Conservation (phyloP, 2,797 vertebrate species). For the Pangasius sanitwongsei region DNA sequence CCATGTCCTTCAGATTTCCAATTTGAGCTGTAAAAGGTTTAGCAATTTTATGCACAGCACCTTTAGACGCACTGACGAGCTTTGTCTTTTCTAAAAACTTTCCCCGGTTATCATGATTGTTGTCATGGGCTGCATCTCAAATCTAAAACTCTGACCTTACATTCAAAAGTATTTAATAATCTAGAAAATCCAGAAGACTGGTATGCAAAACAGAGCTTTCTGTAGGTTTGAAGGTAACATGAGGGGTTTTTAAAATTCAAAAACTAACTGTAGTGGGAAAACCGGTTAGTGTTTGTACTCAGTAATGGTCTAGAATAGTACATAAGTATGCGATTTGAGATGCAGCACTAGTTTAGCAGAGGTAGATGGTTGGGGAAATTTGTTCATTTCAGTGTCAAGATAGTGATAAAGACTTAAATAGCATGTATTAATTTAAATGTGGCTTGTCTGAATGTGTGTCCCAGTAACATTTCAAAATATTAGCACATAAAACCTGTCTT, state of each 20-base stretch:
- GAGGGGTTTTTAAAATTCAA: not conserved
- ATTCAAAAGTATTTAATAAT: not conserved
- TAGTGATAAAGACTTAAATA: no score
- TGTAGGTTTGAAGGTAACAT: not conserved
- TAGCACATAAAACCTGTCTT: no score
- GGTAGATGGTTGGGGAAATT: not conserved
- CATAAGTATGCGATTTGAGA: not conserved
- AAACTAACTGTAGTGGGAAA: not conserved
- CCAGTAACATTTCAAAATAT: no score
- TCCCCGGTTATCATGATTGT: not conserved
- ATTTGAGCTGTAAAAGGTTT: not conserved
- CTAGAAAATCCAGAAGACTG: not conserved
- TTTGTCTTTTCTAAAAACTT: not conserved
- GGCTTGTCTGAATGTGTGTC: no score
- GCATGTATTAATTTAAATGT: no score
- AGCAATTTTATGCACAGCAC: not conserved
- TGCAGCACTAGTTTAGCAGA: not conserved
- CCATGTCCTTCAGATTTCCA: not conserved
- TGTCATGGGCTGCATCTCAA: not conserved
- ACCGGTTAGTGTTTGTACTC: not conserved
- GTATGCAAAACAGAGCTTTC: not conserved
- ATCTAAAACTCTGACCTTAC: not conserved
- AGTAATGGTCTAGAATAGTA: not conserved
- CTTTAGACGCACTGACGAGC: not conserved
- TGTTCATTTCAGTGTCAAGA: no score